A percentile compares a stretch with the other conserved stretches of the same genome.
phyloP scores from a whole-genome alignment of 2,113 vertebrate genomes.

The Okapia johnstoni region DNA sequence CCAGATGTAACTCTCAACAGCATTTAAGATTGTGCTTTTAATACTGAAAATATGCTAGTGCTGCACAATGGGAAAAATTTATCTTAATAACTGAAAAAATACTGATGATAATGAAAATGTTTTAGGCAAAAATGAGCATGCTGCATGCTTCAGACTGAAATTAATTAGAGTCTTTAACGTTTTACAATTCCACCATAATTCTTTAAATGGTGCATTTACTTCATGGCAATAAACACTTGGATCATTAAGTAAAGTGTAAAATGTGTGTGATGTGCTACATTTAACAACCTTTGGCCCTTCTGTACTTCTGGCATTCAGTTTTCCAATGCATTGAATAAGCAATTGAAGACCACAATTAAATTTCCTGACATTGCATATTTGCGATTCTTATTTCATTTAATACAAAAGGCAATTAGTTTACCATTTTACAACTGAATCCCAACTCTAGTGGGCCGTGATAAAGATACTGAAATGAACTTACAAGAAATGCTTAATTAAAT shows the following conservation, averaged over 20 bases:
- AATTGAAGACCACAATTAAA: conserved; percentile 89
- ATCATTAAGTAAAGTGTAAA: conserved; percentile 91
- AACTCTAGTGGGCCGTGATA: conserved; percentile 87
- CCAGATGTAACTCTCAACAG: neutral
- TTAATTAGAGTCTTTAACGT: conserved; percentile 85
- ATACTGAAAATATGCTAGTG: conserved; percentile 55
- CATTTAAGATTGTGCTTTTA: conserved; percentile 26
- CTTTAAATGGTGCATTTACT: conserved; percentile 85
- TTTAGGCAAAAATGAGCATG: conserved; percentile 76
- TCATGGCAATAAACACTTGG: conserved; percentile 89
- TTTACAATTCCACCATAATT: conserved; percentile 82
- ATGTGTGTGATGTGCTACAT: conserved; percentile 87
- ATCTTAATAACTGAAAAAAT: conserved; percentile 76
- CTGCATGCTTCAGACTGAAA: conserved; percentile 80
- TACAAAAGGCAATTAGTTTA: conserved; percentile 91
- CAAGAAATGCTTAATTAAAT: conserved; percentile 90
- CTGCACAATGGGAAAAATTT: conserved; percentile 59
- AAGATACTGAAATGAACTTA: conserved; percentile 85
- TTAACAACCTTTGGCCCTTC: conserved; percentile 85
- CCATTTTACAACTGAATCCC: conserved; percentile 82
- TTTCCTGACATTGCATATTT: conserved; percentile 91
- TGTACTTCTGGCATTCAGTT: conserved; percentile 76
- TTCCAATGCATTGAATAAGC: conserved; percentile 84
- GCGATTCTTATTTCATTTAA: conserved; percentile 87
- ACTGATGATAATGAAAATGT: conserved; percentile 75